Evolutionary conservation across 2,888 invertebrate genomes (phyloP).

Genomic region (Torymus texanus): DNA sequence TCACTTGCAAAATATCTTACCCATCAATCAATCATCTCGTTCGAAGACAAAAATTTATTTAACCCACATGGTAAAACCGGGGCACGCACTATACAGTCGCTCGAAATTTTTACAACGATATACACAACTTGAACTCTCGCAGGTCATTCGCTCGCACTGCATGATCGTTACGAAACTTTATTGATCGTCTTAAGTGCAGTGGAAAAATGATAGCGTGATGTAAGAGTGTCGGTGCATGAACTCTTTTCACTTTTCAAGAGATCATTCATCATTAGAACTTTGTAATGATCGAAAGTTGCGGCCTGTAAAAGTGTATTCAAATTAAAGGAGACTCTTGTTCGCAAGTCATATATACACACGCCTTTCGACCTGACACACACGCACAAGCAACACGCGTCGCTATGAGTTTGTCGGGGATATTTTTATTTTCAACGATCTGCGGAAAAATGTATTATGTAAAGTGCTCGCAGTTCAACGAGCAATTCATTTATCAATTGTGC

Average conservation of each 20-base stretch:
- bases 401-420: conserved; percentile 7
- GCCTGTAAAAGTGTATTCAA: conserved; percentile 12
- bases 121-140: not conserved
- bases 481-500: too few species aligned
- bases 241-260: conserved; percentile 47
- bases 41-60: not conserved
- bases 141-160: not conserved
- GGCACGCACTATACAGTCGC: too few species aligned
- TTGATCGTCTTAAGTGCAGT: conserved; percentile 30
- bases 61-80: too few species aligned
- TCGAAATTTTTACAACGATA: too few species aligned
- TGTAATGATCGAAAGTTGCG: conserved; percentile 34
- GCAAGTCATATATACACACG: conserved; percentile 19
- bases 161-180: conserved; percentile 35
- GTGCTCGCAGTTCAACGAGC: too few species aligned
- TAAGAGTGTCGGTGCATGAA: conserved; percentile 13
- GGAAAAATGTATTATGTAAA: too few species aligned
- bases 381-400: not conserved
- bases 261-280: conserved; percentile 46
- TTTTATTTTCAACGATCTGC: too few species aligned
- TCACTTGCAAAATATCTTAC: not conserved
- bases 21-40: not conserved
- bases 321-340: conserved; percentile 13
- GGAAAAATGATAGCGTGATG: conserved; percentile 32
- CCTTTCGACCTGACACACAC: not conserved